Base-by-base conservation (phyloP, 2,113 vertebrate species). In the Morone chrysops region DNA sequence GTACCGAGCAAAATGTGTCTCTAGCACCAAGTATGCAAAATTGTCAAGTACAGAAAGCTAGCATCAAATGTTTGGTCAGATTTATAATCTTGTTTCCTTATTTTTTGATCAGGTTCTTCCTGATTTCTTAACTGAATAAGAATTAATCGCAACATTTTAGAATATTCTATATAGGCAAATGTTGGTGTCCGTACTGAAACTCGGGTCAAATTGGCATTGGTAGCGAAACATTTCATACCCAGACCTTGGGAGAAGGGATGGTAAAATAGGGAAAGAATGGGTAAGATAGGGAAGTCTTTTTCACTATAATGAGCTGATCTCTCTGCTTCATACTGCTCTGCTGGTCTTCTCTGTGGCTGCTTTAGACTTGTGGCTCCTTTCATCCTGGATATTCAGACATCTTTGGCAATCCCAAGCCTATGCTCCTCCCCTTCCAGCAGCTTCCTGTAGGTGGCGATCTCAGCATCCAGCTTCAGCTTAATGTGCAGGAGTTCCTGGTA, bases 391-490 rank as follows among this genome's bases (percentile, higher is more conserved):
- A 38, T 82, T 92, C 78, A 92, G 48, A n/a, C 78, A 57, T 90
- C 91, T 74, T 85, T 76, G 6, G 86, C 22, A 72, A 96, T 93
- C 41, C 95, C 95, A 17, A 96, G 93, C 85, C 96, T 92, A 41
- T 81, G 47, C 85, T 96, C 96, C 76, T 96, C 95, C 10, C 94
- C 95, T 78, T 96, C 95, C 89, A 96, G 95, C 18, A 96, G 95
- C 85, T 95, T 95, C 90, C 95, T 94, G 89, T 96, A 96, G 80
- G 94, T 96, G 70, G 95, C 93, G 16, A 96, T 96, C 92, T 96
- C 96, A 0, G 91, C 93, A 48, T 96, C 95, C 84, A 96, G 92
- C 92, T 94, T 95, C 66, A 96, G 94, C 88, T 96, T 96, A 87
- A 96, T 95, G 85, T 96, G 94, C 59, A 96, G 93, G 80, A 93